Evolutionary conservation across 2,888 invertebrate genomes (phyloP), one percentile per base, ranked within the genome.

Genomic region (Toxonevra muliebris): DNA sequence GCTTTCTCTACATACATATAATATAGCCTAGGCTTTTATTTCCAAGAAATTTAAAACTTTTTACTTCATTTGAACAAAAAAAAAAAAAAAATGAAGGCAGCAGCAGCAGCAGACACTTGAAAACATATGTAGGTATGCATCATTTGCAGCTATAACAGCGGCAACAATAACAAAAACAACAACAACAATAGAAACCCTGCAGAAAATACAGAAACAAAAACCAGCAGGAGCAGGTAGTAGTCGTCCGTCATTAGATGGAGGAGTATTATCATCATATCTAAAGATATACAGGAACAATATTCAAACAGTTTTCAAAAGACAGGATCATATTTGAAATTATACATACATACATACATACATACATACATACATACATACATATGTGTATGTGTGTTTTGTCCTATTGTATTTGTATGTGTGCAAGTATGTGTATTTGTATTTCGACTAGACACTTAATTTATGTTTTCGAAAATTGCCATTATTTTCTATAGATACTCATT

Each of bases 11-110:
- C 30, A 30, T n/a, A n/a, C n/a, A n/a, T n/a, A n/a, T n/a, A n/a
- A 7, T 30, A 30, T 30, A 7, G 30, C 7, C 30, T 30, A 30
- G 30, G 81, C 81, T 83, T 83, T 83, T 81, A 83, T 83, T 83
- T 83, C 83, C 78, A 81, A 82, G 84, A 83, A 83, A 83, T 83
- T 83, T 81, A 83, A 83, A 83, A 83, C 84, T 83, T 83, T 80
- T 70, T 50, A 54, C 30, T 30, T 13, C 12, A 20, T 63, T 48
- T 45, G 41, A 41, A 64, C 55, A 40, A 43, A 30, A 55, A 57
- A 64, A 64, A 57, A 57, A 55, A 57, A 61, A 7, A 30, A 30
- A 30, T 30, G 7, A 30, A 30, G 7, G 30, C 7, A 7, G 7
- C 2, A 7, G 30, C 30, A 30, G 30, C 30, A 30, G 3, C 30